A percentile compares a stretch with the other conserved stretches of the same genome.
Conservation (phyloP, 2,888 invertebrate species). For the Pharmacophagus antenor region DNA sequence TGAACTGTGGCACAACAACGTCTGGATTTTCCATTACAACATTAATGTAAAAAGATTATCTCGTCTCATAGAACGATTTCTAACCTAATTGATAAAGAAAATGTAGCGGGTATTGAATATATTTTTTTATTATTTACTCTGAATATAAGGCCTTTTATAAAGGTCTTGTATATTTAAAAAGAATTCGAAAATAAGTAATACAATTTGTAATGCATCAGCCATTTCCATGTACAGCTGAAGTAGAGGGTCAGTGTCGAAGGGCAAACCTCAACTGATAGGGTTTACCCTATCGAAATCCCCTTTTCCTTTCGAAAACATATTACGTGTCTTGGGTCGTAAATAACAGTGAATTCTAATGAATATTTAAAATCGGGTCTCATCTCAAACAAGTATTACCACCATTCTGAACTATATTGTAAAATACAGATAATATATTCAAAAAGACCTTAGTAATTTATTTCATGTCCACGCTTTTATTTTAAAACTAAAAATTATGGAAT, state of each 20-base stretch:
- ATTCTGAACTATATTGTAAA: neutral
- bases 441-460: too few species aligned
- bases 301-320: constrained; percentile 10
- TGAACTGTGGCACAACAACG: too few species aligned
- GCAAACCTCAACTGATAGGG: neutral
- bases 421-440: too few species aligned
- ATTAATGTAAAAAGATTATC: too few species aligned
- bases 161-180: neutral
- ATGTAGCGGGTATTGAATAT: too few species aligned
- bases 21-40: too few species aligned
- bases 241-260: neutral
- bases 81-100: too few species aligned
- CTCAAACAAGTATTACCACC: neutral
- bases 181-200: neutral
- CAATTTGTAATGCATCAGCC: constrained; percentile 1
- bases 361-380: constrained; percentile 14
- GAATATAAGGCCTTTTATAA: too few species aligned
- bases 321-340: constrained; percentile 12
- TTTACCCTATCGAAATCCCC: constrained; percentile 5
- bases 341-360: constrained; percentile 11
- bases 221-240: neutral
- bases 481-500: too few species aligned
- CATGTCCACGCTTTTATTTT: too few species aligned
- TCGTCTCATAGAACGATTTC: too few species aligned
- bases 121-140: too few species aligned